Percentiles rank a stretch among this genome's conserved stretches.
Conservation (phyloP, 2,113 vertebrate species). For the Garra rufa region DNA sequence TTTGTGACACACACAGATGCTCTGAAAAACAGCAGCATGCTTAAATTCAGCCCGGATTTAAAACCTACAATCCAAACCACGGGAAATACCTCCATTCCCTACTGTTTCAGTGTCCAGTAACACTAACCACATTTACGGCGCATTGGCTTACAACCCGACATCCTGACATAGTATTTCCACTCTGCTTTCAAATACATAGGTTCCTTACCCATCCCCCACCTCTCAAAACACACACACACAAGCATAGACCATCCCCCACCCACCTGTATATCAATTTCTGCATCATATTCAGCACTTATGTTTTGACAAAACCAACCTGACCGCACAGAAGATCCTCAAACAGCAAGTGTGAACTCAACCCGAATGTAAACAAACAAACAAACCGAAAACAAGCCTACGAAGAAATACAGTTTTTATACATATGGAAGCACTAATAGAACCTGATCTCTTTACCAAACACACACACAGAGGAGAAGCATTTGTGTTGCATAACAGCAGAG, state of each 20-base stretch:
- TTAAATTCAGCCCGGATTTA: not conserved
- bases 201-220: not conserved
- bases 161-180: slow-evolving; percentile 24
- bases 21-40: not conserved
- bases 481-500: slow-evolving; percentile 70
- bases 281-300: not conserved
- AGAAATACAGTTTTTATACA: slow-evolving; percentile 36
- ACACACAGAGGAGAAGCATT: slow-evolving; percentile 64
- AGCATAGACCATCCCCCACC: not conserved
- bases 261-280: not conserved
- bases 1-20: not conserved
- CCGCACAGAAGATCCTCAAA: not conserved
- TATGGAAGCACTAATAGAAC: slow-evolving; percentile 41
- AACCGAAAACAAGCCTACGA: not conserved
- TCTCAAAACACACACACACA: not conserved
- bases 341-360: not conserved
- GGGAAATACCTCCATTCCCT: not conserved
- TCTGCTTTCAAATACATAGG: slow-evolving; percentile 17
- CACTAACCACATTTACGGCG: slow-evolving; percentile 3
- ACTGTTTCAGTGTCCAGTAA: not conserved
- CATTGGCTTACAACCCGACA: slow-evolving; percentile 13
- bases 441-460: slow-evolving; percentile 37
- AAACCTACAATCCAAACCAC: not conserved
- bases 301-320: slow-evolving; percentile 4
- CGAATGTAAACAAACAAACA: slow-evolving; percentile 1